phyloP scores from a whole-genome alignment of 1,140 invertebrate genomes.

The Ips typographus region DNA sequence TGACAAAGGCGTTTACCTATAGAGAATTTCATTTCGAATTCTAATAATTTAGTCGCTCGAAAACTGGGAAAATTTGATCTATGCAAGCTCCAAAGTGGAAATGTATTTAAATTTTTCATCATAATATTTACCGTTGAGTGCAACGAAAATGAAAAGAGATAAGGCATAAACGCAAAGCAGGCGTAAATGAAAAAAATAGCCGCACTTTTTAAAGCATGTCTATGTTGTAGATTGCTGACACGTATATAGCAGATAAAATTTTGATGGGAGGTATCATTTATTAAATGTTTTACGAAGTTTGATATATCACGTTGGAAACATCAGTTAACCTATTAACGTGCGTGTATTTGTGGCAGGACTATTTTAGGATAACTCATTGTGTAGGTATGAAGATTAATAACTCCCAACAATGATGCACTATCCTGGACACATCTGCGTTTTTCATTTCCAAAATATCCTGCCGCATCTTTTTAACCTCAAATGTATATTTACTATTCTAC shows the following conservation, averaged over 20 bases:
- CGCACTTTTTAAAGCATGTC: too few relatives aligned
- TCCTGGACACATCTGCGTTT: too few relatives aligned
- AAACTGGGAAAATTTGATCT: slow-evolving; percentile 14
- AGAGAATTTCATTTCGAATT: slow-evolving; percentile 6
- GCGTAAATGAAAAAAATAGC: slow-evolving; percentile 11
- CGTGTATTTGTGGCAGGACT: too few relatives aligned
- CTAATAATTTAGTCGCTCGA: slow-evolving; percentile 13
- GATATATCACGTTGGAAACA: too few relatives aligned
- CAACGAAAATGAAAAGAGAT: slow-evolving; percentile 14
- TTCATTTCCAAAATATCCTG: too few relatives aligned
- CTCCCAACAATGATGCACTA: too few relatives aligned
- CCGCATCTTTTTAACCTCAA: not conserved
- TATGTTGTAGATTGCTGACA: slow-evolving; percentile 2
- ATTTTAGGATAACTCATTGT: too few relatives aligned
- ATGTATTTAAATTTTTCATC: slow-evolving; percentile 19
- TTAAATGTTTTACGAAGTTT: not conserved
- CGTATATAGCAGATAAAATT: slow-evolving; percentile 4
- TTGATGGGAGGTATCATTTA: not conserved
- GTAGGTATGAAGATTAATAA: too few relatives aligned
- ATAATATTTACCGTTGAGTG: slow-evolving; percentile 12
- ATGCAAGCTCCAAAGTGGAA: slow-evolving; percentile 16
- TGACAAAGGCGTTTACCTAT: not conserved
- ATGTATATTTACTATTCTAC: not conserved
- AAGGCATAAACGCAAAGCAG: slow-evolving; percentile 14
- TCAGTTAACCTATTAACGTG: too few relatives aligned